Evolutionary conservation across 2,113 vertebrate species (phyloP).

Genomic region (Cepphus grylle): DNA sequence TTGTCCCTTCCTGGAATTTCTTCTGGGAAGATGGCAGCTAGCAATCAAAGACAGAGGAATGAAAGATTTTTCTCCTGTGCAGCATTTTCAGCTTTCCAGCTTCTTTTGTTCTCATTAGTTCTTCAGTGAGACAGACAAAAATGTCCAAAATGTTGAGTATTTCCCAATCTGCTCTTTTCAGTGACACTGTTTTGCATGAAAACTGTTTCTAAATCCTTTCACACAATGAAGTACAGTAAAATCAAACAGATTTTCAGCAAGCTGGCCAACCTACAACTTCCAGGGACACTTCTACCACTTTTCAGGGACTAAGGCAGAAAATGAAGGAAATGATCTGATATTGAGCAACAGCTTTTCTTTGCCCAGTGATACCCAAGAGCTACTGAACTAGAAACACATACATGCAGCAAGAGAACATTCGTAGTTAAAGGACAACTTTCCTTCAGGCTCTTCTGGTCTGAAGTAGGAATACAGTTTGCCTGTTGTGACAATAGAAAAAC

Average conservation of each 20-base stretch:
- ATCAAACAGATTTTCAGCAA: background rate
- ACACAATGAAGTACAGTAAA: background rate
- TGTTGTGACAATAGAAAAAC: background rate
- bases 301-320: background rate
- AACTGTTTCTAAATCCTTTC: background rate
- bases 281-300: background rate
- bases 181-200: background rate
- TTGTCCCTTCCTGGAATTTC: background rate
- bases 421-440: background rate
- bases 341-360: background rate
- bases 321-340: background rate
- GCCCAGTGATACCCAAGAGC: background rate
- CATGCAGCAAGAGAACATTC: background rate
- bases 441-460: background rate
- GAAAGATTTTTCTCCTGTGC: background rate
- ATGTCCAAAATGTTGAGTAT: background rate
- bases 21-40: background rate
- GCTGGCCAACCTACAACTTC: background rate
- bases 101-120: background rate
- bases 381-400: background rate
- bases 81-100: background rate
- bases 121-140: background rate
- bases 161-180: background rate
- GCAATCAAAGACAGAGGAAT: background rate
- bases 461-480: background rate